These are phyloP conservation scores for Trogon melanurus DNA, from an alignment of 2,113 vertebrate species.

Conservation along the genomic window DNA sequence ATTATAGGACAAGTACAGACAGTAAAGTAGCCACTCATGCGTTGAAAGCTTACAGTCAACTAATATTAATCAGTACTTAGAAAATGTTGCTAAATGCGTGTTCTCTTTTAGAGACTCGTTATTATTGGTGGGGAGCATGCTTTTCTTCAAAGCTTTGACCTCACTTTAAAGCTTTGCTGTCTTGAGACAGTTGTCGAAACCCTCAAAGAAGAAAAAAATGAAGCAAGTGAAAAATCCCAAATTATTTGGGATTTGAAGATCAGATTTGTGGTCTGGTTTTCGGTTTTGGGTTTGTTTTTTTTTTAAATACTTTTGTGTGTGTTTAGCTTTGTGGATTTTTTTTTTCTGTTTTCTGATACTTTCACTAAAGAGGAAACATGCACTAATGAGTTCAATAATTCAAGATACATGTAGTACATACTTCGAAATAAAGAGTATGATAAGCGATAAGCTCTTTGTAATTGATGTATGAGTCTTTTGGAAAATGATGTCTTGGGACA, in stretches of 20 bases:
- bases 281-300: not conserved
- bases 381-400: not conserved
- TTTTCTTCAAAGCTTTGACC: not conserved
- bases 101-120: not conserved
- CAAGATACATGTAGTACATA: accelerated
- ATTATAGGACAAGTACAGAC: not conserved
- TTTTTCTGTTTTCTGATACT: not conserved
- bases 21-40: not conserved
- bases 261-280: not conserved
- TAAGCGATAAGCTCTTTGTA: not conserved
- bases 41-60: not conserved
- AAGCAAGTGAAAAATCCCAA: not conserved
- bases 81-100: not conserved
- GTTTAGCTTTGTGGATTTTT: not conserved
- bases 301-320: not conserved
- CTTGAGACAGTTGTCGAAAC: not conserved
- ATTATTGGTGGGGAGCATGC: not conserved
- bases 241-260: not conserved
- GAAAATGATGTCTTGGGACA: not conserved
- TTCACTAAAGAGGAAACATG: not conserved
- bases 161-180: not conserved
- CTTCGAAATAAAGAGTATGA: not conserved
- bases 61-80: not conserved
- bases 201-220: not conserved
- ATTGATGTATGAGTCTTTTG: not conserved